Evolutionary conservation across 2,113 vertebrate species (phyloP).

Genomic region (Zeus faber): DNA sequence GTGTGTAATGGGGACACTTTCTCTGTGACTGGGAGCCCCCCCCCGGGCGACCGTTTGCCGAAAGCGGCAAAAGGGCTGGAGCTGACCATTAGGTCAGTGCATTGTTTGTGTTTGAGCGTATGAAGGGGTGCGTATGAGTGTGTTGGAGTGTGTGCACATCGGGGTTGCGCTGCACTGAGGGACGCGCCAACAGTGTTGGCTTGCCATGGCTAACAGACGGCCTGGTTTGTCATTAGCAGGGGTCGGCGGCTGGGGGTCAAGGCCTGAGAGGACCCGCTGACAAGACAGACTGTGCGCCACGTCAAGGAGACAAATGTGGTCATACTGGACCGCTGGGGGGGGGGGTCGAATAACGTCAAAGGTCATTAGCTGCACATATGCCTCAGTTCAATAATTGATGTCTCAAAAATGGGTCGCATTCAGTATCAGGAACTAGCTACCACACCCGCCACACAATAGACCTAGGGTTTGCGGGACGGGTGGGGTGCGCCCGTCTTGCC

Average conservation of each 20-base stretch:
- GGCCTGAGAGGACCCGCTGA: constrained; percentile 60
- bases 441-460: too few species aligned
- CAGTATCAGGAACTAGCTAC: too few species aligned
- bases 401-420: too few species aligned
- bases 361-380: constrained; percentile 31
- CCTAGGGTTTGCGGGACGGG: too few species aligned
- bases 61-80: too few species aligned
- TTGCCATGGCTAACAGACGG: constrained; percentile 53
- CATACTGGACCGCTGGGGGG: constrained; percentile 21
- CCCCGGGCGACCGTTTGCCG: too few species aligned
- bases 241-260: constrained; percentile 57
- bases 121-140: background rate
- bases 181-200: constrained; percentile 48
- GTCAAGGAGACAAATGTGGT: constrained; percentile 56
- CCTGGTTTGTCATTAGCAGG: constrained; percentile 41
- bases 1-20: too few species aligned
- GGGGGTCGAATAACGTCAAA: constrained; percentile 43
- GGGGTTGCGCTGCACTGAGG: background rate
- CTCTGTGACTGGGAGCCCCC: too few species aligned
- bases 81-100: too few species aligned
- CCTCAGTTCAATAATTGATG: too few species aligned
- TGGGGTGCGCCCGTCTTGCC: too few species aligned
- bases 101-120: background rate
- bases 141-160: background rate
- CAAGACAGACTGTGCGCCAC: constrained; percentile 60